Evolutionary conservation across 2,797 vertebrate species (phyloP).

Genomic region (Rhabdomys pumilio): DNA sequence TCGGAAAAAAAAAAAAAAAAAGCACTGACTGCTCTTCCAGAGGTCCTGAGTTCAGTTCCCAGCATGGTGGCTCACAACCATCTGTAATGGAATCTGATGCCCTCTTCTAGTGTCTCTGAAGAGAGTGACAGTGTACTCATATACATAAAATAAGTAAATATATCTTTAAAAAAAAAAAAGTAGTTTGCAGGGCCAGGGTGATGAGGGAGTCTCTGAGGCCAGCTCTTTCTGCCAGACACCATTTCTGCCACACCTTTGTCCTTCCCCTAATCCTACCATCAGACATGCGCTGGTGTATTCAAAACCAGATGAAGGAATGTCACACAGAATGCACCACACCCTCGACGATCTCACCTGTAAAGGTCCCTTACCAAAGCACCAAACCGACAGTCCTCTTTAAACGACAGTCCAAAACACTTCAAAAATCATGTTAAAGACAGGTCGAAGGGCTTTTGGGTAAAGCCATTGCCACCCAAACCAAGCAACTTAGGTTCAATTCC

Average conservation of each 20-base stretch:
- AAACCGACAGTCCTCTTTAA: not conserved
- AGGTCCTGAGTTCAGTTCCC: no score
- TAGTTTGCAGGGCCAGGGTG: not conserved
- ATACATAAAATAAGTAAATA: no score
- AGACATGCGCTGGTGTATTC: rapidly evolving
- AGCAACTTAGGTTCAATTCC: not conserved
- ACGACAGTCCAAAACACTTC: not conserved
- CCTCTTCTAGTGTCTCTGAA: no score
- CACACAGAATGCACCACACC: not conserved
- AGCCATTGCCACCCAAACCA: not conserved
- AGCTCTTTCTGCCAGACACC: not conserved
- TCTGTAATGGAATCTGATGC: no score
- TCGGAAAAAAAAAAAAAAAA: no score
- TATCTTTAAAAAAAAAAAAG: no score
- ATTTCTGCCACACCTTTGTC: not conserved
- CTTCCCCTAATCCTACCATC: not conserved
- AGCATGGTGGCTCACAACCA: no score
- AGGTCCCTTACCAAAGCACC: not conserved
- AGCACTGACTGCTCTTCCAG: no score
- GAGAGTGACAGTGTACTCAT: no score
- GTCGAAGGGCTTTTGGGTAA: not conserved
- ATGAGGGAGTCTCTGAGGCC: not conserved
- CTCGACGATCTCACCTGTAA: not conserved
- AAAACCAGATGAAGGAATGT: not conserved
- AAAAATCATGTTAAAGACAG: not conserved